Percentiles rank a stretch among this genome's conserved stretches.
phyloP scores from a whole-genome alignment of 1,140 invertebrate genomes.

The Drosophila teissieri region DNA sequence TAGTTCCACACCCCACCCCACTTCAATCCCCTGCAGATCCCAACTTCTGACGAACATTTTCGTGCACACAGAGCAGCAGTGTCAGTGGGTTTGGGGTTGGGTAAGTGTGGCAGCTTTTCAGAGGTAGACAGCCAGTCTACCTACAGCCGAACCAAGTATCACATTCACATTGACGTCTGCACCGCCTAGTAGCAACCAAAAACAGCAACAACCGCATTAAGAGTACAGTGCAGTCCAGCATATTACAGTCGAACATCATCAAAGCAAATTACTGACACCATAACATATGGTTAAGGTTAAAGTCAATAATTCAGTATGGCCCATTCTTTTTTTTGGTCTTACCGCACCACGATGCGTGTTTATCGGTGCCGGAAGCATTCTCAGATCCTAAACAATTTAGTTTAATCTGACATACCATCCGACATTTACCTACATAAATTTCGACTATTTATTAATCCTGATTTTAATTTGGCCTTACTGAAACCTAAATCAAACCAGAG shows the following conservation, averaged over 20 bases:
- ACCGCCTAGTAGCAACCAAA: slow-evolving; percentile 68
- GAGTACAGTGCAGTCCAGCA: slow-evolving; percentile 73
- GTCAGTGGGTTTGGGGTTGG: slow-evolving; percentile 15
- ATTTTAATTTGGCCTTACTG: no score
- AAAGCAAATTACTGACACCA: neutral
- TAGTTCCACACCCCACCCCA: slow-evolving; percentile 35
- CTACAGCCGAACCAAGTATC: slow-evolving; percentile 49
- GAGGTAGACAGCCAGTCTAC: slow-evolving; percentile 78
- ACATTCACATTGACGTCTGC: slow-evolving; percentile 62
- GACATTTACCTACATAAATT: no score
- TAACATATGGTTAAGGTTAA: neutral
- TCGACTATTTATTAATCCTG: no score
- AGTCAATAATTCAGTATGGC: neutral
- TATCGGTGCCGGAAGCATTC: no score
- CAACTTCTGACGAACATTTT: slow-evolving; percentile 59
- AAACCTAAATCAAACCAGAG: no score
- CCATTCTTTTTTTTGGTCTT: neutral
- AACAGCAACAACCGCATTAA: slow-evolving; percentile 47
- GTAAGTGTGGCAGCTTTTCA: slow-evolving; percentile 35
- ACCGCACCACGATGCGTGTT: neutral
- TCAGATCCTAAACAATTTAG: no score
- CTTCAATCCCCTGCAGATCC: slow-evolving; percentile 13
- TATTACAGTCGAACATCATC: slow-evolving; percentile 37
- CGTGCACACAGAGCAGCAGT: slow-evolving; percentile 51
- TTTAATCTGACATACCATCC: no score